phyloP scores from a whole-genome alignment of 2,888 invertebrate species.

The Phyllotreta cruciferae region DNA sequence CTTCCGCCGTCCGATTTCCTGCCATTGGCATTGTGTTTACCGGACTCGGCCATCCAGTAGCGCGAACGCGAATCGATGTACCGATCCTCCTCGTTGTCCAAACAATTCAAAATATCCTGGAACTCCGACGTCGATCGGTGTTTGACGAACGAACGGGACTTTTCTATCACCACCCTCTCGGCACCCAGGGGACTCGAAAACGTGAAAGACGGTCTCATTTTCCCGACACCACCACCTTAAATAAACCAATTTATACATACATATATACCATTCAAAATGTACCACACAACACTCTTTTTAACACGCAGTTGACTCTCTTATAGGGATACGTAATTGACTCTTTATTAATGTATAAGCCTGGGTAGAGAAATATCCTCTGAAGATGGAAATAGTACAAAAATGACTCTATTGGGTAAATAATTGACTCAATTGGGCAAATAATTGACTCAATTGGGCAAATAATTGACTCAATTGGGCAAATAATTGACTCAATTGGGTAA shows the following conservation, averaged over 20 bases:
- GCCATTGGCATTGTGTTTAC: neutral
- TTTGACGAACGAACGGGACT: conserved; percentile 8
- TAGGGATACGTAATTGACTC: too few relatives aligned
- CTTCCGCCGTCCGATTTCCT: neutral
- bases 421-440: too few relatives aligned
- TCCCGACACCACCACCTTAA: neutral
- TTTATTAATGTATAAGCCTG: too few relatives aligned
- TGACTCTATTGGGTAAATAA: too few relatives aligned
- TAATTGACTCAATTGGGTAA: too few relatives aligned
- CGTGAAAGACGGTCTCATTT: conserved; percentile 7
- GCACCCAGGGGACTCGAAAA: conserved; percentile 9
- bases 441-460: too few relatives aligned
- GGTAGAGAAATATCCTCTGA: too few relatives aligned
- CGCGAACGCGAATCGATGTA: neutral
- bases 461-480: too few relatives aligned
- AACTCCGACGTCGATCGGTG: conserved; percentile 21
- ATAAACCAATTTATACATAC: neutral
- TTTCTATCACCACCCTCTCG: conserved; percentile 2
- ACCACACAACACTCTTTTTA: too few relatives aligned
- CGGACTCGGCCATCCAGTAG: too few relatives aligned
- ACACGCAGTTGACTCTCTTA: too few relatives aligned
- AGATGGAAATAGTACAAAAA: too few relatives aligned
- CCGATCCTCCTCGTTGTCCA: neutral
- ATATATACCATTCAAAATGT: neutral
- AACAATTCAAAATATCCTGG: neutral